These are phyloP conservation scores for Drosophila austrosaltans DNA, from an alignment of 2,888 invertebrate species.

Conservation along the genomic window DNA sequence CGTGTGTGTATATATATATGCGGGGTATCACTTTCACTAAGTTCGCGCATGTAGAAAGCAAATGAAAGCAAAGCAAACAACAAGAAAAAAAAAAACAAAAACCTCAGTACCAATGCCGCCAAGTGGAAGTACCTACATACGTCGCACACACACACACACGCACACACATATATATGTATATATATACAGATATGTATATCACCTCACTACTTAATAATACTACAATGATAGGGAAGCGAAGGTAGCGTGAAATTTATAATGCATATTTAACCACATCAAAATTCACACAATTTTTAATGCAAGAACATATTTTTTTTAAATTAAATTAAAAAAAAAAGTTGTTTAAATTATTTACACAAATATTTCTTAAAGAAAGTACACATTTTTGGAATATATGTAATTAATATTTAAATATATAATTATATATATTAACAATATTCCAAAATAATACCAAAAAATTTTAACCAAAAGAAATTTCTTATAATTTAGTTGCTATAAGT, in stretches of 20 bases:
- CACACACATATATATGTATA: neutral
- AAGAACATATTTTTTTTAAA: too few species aligned
- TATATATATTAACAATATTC: too few species aligned
- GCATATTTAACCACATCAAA: neutral
- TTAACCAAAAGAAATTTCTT: too few species aligned
- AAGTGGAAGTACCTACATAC: constrained; percentile 12
- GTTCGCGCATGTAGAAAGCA: constrained; percentile 73
- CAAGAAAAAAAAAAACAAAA: constrained; percentile 22
- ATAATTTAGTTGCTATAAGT: too few species aligned
- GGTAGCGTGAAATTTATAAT: constrained; percentile 6
- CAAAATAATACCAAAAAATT: too few species aligned
- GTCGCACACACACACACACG: neutral
- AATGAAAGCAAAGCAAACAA: constrained; percentile 66
- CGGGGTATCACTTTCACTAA: constrained; percentile 69
- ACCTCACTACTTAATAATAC: constrained; percentile 2
- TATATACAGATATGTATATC: too few species aligned
- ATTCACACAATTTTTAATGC: neutral
- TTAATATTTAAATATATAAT: too few species aligned
- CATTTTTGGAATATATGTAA: neutral
- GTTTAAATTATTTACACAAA: neutral
- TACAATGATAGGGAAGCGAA: constrained; percentile 1
- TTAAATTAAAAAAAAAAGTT: too few species aligned
- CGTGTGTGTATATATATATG: constrained; percentile 35
- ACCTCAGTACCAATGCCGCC: constrained; percentile 21
- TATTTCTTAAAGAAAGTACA: neutral